Evolutionary conservation across 2,888 invertebrate species (phyloP).

Genomic region (Galerucella nymphaeae): DNA sequence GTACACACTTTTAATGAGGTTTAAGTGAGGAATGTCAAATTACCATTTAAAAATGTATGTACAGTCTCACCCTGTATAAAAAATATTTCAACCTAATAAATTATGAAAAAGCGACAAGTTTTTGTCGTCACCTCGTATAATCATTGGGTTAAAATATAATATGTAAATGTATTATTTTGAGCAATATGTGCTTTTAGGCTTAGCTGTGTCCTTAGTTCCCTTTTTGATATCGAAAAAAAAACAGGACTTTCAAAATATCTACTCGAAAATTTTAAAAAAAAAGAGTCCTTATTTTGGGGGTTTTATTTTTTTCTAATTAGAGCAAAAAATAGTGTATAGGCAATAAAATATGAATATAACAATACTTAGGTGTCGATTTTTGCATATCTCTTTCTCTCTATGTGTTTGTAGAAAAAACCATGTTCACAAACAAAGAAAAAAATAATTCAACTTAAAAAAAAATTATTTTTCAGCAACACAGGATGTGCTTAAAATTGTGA

Average conservation of each 20-base stretch:
- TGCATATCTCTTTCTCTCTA: constrained; percentile 45
- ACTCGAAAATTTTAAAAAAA: constrained; percentile 8
- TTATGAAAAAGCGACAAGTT: no score
- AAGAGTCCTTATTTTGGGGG: constrained; percentile 34
- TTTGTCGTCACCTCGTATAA: neutral
- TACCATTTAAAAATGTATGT: no score
- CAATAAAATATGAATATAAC: constrained; percentile 50
- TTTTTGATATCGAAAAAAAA: constrained; percentile 35
- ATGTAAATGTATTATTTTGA: constrained; percentile 26
- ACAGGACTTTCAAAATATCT: constrained; percentile 32
- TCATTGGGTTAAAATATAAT: neutral
- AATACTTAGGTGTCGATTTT: constrained; percentile 49
- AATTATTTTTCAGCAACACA: neutral
- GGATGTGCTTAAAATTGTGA: constrained; percentile 13
- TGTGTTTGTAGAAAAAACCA: constrained; percentile 37
- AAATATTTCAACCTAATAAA: no score
- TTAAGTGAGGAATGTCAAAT: no score
- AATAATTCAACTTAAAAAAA: no score
- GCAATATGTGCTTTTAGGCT: constrained; percentile 49
- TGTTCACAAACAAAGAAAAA: constrained; percentile 13
- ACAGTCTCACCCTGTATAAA: no score
- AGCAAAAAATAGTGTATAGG: constrained; percentile 51
- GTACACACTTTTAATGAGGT: no score
- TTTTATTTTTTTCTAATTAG: constrained; percentile 32
- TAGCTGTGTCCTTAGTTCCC: constrained; percentile 21